Conservation (phyloP, 2,888 invertebrate species). For the Plagiodera versicolora region DNA sequence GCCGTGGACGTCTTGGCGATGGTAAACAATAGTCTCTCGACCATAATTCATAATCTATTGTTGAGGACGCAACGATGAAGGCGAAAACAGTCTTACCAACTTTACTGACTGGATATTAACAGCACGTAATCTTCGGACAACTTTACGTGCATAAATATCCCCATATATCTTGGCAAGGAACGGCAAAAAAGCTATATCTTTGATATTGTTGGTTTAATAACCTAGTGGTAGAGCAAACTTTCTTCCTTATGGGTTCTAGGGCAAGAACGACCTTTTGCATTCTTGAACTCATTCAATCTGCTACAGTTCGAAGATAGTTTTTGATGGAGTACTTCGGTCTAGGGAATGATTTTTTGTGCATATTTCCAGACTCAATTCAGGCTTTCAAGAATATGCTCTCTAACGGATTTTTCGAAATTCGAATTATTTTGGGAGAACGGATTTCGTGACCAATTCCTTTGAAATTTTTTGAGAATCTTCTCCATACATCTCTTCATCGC, state of each 20-base stretch:
- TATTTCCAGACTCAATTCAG: too few species aligned
- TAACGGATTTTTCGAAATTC: too few species aligned
- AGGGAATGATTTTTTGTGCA: too few species aligned
- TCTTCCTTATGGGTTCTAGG: slow-evolving; percentile 36
- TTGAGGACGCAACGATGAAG: slow-evolving; percentile 41
- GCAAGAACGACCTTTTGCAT: background rate
- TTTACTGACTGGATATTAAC: slow-evolving; percentile 52
- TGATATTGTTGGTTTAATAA: slow-evolving; percentile 51
- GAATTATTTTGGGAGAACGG: too few species aligned
- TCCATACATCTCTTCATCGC: too few species aligned
- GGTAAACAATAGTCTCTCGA: slow-evolving; percentile 42
- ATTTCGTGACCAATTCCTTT: too few species aligned
- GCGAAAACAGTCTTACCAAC: slow-evolving; percentile 51
- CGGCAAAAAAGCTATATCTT: slow-evolving; percentile 51
- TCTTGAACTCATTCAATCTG: too few species aligned
- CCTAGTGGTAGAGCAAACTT: slow-evolving; percentile 43
- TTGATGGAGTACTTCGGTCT: too few species aligned
- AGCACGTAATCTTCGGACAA: slow-evolving; percentile 53
- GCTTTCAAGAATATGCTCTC: too few species aligned
- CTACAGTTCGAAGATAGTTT: too few species aligned
- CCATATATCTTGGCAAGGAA: slow-evolving; percentile 43
- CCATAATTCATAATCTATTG: slow-evolving; percentile 52
- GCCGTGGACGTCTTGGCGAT: slow-evolving; percentile 32
- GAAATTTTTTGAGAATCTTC: too few species aligned
- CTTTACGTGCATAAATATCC: slow-evolving; percentile 54